Evolutionary conservation across 1,140 invertebrate species (phyloP).

Genomic region (Pteromalus puparum): DNA sequence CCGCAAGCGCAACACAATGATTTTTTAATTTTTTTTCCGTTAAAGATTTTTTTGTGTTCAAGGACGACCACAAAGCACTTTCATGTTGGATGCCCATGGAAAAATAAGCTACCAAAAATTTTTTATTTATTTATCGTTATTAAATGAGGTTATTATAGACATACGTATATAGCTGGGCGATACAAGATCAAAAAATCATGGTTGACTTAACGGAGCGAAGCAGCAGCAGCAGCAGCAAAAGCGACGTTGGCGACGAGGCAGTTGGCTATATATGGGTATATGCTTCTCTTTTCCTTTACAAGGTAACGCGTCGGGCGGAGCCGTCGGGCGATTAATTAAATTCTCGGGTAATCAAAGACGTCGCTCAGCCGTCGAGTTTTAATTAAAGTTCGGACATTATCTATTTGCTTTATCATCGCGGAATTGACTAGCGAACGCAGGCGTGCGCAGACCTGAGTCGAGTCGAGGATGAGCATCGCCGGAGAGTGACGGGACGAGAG

Average conservation of each 20-base stretch:
- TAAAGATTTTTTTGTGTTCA: too few species aligned
- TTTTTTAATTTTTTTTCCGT: too few species aligned
- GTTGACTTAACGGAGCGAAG: slow-evolving; percentile 12
- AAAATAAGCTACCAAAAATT: too few species aligned
- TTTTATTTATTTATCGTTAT: too few species aligned
- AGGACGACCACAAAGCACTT: too few species aligned
- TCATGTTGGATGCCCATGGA: too few species aligned
- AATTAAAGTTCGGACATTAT: slow-evolving; percentile 76
- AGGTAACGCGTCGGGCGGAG: slow-evolving; percentile 46
- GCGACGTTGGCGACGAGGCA: not conserved
- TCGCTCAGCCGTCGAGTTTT: slow-evolving; percentile 75
- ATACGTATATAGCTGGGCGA: not conserved
- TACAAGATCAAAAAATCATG: slow-evolving; percentile 11
- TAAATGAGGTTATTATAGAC: too few species aligned
- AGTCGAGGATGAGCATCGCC: slow-evolving; percentile 59
- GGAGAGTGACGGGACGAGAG: slow-evolving; percentile 57
- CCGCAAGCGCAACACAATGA: too few species aligned
- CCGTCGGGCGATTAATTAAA: slow-evolving; percentile 75
- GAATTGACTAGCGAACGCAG: slow-evolving; percentile 67
- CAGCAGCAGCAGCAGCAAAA: not conserved
- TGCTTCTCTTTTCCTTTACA: slow-evolving; percentile 13
- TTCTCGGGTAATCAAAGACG: slow-evolving; percentile 76
- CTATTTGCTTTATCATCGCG: slow-evolving; percentile 76
- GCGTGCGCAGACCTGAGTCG: slow-evolving; percentile 45
- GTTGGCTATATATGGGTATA: not conserved